Conservation (phyloP, 2,888 invertebrate species). For the Acanthosepion pharaonis region DNA sequence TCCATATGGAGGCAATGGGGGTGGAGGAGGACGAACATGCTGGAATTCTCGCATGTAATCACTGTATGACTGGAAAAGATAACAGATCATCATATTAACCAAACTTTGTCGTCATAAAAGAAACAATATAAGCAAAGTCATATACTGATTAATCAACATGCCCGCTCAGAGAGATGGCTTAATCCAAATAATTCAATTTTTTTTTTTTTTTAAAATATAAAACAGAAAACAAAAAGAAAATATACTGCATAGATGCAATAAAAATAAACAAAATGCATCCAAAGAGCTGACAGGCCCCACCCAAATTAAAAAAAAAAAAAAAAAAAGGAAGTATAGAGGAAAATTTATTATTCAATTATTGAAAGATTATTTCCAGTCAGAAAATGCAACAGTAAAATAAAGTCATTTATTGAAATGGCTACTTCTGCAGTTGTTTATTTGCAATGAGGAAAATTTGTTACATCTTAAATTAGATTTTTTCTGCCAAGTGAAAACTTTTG, state of each 20-base stretch:
- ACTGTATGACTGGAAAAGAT: conserved; percentile 76
- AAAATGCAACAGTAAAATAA: background rate
- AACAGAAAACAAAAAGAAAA: background rate
- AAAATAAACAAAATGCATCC: background rate
- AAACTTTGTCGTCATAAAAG: background rate
- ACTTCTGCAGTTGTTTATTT: too few species aligned
- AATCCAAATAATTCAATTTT: too few species aligned
- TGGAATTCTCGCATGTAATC: conserved; percentile 83
- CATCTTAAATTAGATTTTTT: too few species aligned
- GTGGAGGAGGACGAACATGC: conserved; percentile 76
- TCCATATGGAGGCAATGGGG: conserved; percentile 81
- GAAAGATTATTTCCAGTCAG: background rate
- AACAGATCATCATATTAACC: background rate
- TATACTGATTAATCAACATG: too few species aligned
- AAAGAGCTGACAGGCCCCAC: background rate
- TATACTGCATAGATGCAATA: background rate
- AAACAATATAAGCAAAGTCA: too few species aligned
- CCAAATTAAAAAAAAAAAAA: background rate
- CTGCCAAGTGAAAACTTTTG: too few species aligned
- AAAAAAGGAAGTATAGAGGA: too few species aligned
- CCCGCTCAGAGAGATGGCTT: too few species aligned
- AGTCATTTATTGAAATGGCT: background rate
- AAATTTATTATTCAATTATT: background rate
- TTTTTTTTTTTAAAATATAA: background rate
- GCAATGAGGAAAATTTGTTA: too few species aligned